These are phyloP conservation scores for Platyrinchus mystaceus DNA, from an alignment of 2,797 vertebrate species.

Conservation along the genomic window DNA sequence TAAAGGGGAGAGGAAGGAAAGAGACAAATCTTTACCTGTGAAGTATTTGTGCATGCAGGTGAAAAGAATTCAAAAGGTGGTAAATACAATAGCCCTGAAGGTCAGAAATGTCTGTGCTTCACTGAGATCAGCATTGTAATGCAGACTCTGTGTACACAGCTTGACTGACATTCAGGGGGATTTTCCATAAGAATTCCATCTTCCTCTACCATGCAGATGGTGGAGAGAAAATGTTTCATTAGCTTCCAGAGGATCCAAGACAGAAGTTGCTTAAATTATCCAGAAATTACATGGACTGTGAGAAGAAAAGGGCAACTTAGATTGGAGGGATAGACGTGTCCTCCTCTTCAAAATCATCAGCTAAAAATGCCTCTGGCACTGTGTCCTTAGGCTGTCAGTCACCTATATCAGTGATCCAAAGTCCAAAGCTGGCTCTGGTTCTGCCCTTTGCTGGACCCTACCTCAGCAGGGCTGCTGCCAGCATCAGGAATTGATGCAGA, in stretches of 20 bases:
- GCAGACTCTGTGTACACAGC: not conserved
- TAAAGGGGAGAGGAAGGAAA: not conserved
- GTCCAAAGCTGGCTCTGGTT: not conserved
- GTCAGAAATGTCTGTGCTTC: not conserved
- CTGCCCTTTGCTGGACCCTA: not conserved
- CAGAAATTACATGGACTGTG: not conserved
- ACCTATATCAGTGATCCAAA: not conserved
- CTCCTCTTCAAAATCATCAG: not conserved
- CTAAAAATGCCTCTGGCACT: not conserved
- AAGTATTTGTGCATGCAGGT: not conserved
- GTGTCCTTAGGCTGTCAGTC: not conserved
- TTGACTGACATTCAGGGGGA: not conserved
- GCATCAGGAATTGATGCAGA: not conserved
- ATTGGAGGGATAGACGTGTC: not conserved
- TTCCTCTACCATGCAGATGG: not conserved
- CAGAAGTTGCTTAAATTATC: not conserved
- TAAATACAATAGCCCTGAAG: not conserved
- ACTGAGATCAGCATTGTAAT: not conserved
- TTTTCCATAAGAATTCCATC: not conserved
- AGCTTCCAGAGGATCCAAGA: not conserved
- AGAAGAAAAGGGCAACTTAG: not conserved
- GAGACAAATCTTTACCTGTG: not conserved
- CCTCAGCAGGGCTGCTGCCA: not conserved
- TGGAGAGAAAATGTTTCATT: not conserved
- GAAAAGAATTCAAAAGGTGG: not conserved